Percentiles rank a stretch among this genome's conserved stretches.
Evolutionary conservation across 2,113 vertebrate species (phyloP).

Genomic region (Felis chaus): DNA sequence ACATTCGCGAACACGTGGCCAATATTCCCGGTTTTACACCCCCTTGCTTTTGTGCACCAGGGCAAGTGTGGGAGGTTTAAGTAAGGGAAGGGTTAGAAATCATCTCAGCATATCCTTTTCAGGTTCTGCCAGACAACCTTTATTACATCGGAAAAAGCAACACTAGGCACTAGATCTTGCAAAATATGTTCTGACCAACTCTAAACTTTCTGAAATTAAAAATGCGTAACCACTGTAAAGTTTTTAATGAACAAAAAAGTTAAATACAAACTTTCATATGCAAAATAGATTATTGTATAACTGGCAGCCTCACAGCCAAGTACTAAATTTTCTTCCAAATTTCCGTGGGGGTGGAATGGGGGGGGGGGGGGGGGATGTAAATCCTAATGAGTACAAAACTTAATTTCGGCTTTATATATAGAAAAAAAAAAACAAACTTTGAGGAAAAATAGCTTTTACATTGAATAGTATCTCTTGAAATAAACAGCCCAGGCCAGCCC

Average conservation of each 20-base stretch:
- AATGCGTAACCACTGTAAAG: conserved; percentile 71
- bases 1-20: neutral
- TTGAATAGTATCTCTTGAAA: conserved; percentile 62
- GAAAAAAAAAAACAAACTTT: conserved; percentile 39
- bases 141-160: conserved; percentile 76
- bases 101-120: conserved; percentile 39
- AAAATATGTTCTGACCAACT: conserved; percentile 73
- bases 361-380: neutral
- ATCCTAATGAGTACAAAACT: conserved; percentile 69
- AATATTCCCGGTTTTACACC: neutral
- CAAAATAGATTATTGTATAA: conserved; percentile 77
- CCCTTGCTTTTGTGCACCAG: neutral
- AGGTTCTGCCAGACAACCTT: conserved; percentile 72
- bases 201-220: conserved; percentile 74
- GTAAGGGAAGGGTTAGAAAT: conserved; percentile 3
- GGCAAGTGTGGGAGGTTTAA: neutral
- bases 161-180: conserved; percentile 77
- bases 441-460: conserved; percentile 73
- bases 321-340: conserved; percentile 61
- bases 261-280: conserved; percentile 80
- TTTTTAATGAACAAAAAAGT: conserved; percentile 76
- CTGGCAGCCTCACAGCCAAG: conserved; percentile 63
- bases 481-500: conserved; percentile 60
- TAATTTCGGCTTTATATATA: conserved; percentile 67
- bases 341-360: neutral